Base-by-base conservation (phyloP, 1,140 invertebrate species). In the Euwallacea fornicatus region DNA sequence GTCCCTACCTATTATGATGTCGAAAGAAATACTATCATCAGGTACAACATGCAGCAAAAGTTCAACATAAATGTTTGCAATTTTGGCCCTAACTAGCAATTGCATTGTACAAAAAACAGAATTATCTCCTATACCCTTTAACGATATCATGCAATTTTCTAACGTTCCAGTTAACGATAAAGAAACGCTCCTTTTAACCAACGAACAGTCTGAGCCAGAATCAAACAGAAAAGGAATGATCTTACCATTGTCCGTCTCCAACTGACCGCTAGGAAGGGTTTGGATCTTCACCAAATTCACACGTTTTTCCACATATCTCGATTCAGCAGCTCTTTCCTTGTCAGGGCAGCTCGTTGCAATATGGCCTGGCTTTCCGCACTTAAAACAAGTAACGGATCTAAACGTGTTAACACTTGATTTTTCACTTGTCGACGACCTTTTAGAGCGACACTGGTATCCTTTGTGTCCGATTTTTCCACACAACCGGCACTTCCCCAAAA, bases 161-260 rank as follows among this genome's bases (percentile, higher is more conserved):
- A 11, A 9, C 42, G 43, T 41, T 33, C 42, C 16, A 8, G 8
- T 41, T 41, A 60, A 60, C 2, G 10, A 41, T n/a, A 2, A 10
- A 41, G 58, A 33, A 7, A 60, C 58, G 41, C 16, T 60, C 8
- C 42, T 9, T 60, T 42, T 60, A 60, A 60, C 42, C 7, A 60
- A 43, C 9, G 58, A 43, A 43, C 58, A 60, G 10, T 60, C 58
- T 11, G 58, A 41, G 10, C 58, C 41, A 7, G 58, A 60, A 8
- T 60, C 58, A 42, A 60, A 60, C 0, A 41, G 15, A 60, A 60
- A 60, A 11, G 58, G 16, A 60, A 60, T 42, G 42, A 41, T 33
- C 41, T 60, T 60, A 42, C 58, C 58, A 60, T 41, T 16, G 21
- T 33, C 21, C 4, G 21, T 33, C 1, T 33, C 21, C 21, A 33